Conservation (phyloP, 2,797 vertebrate species). For the Microctenopoma stevenorrisi region DNA sequence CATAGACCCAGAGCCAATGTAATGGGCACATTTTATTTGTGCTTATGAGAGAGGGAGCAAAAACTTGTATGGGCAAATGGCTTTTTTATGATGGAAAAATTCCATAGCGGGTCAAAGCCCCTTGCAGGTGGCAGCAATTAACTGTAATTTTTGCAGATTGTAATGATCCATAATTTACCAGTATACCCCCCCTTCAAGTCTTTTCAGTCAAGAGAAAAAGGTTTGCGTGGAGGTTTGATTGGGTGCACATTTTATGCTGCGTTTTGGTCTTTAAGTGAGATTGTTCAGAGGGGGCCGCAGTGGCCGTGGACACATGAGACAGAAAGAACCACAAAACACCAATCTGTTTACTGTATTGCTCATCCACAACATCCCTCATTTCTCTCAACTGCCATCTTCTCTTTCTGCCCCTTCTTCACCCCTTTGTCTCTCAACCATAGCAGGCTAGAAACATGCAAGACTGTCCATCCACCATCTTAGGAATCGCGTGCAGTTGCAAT, state of each 20-base stretch:
- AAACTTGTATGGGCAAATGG: slow-evolving; percentile 76
- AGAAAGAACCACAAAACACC: slow-evolving; percentile 60
- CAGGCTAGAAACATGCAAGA: slow-evolving; percentile 71
- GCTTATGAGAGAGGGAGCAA: slow-evolving; percentile 69
- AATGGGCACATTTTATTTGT: slow-evolving; percentile 78
- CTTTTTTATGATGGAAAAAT: slow-evolving; percentile 87
- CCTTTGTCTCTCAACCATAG: slow-evolving; percentile 67
- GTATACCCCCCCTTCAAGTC: slow-evolving; percentile 78
- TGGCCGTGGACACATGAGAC: slow-evolving; percentile 58
- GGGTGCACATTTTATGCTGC: slow-evolving; percentile 78
- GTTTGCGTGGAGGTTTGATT: slow-evolving; percentile 81
- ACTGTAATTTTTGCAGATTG: slow-evolving; percentile 89
- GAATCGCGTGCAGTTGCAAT: slow-evolving; percentile 47
- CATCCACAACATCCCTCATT: slow-evolving; percentile 45
- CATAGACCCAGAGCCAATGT: slow-evolving; percentile 65
- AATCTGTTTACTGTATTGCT: slow-evolving; percentile 43
- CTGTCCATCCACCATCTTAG: slow-evolving; percentile 76
- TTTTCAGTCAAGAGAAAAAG: slow-evolving; percentile 81
- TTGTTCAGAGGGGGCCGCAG: slow-evolving; percentile 65
- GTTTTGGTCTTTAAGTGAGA: slow-evolving; percentile 78
- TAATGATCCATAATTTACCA: slow-evolving; percentile 91
- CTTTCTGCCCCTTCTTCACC: slow-evolving; percentile 53
- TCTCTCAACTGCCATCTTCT: slow-evolving; percentile 44
- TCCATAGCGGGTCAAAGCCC: slow-evolving; percentile 86
- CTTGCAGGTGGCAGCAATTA: slow-evolving; percentile 92